Evolutionary conservation across 2,888 invertebrate genomes (phyloP), one percentile per base, ranked within the genome.

Genomic region (Cosmia trapezina): DNA sequence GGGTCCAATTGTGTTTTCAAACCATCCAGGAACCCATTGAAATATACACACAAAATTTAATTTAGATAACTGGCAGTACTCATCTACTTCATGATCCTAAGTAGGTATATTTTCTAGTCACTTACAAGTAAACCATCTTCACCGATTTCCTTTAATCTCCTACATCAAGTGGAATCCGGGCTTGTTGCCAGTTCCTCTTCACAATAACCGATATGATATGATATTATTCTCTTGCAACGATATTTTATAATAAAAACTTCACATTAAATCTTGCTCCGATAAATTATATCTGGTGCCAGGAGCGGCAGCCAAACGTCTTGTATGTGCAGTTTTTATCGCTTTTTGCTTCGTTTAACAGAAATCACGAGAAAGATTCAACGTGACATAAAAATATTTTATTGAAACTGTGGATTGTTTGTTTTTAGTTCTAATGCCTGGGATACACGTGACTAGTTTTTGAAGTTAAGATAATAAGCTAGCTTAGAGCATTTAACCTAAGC

Each of bases 291-390:
- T 57, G 57, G 63, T 81, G 76, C 76, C 81, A 81, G 56, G 22
- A 65, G 65, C 61, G 81, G 79, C 74, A 73, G 81, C 83, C 76
- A 85, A 82, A 66, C 70, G 78, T 78, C 83, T 88, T 87, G 79
- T 83, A 78, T 75, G 76, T 72, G 80, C 81, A 80, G 76, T 83
- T 81, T 87, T 88, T 88, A 87, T 88, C 87, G 78, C 74, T 85
- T 86, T 86, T 84, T 83, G 86, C 85, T 85, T 85, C 84, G 78
- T 80, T 86, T 83, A 86, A 82, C 88, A 85, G 77, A 77, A 77
- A 76, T 83, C 73, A 70, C 67, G 75, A 76, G 73, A 77, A 83
- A 65, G 49, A 70, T 73, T 70, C 54, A 45, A 49, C 28, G 73
- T 41, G 78, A 80, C 73, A 67, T 72, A 68, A 70, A 84, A 83